Evolutionary conservation across 2,888 invertebrate genomes (phyloP), one percentile per base, ranked within the genome.

Genomic region (Nomada ruficornis): DNA sequence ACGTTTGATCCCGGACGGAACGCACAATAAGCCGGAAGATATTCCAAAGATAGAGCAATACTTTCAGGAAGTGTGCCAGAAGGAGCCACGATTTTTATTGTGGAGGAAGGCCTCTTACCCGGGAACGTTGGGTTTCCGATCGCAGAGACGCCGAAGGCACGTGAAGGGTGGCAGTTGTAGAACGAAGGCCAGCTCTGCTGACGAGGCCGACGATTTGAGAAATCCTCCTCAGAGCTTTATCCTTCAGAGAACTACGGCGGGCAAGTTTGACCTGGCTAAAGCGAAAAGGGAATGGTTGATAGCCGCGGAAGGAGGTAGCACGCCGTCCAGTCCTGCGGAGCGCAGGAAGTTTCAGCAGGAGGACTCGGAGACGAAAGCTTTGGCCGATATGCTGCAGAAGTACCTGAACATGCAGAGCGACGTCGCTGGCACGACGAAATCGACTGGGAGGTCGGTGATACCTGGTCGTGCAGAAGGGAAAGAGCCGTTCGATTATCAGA

Each of bases 41-140:
- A 95, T 98, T 80, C 96, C 97, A 2, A 96, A 96, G 86, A 96
- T 98, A 88, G 98, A 98, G 92, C 96, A 97, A 36, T 96, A 97
- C 92, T 98, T 98, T 93, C 97, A 98, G 91, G 96, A 97, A 76
- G 96, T 97, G 9, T 98, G 98, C 92, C 95, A 96, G 78, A 95
- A 95, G 82, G 97, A 98, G 92, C 96, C 97, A 0, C 95, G 96
- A 70, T 98, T 98, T 90, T 94, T 98, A 67, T 94, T 98, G 0
- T 98, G 97, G 97, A 95, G 97, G 79, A 97, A 97, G 93, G 96
- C 96, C 76, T 97, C 97, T 0, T 97, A 97, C 93, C 97, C 97
- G 0, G 97, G 97, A 1, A 91, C 87, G 1, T 91, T 96, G 59
- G 94, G 94, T 0, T 94, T 95, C 67, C 93, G 95, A 2, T 95